Conservation (phyloP, 2,113 vertebrate genomes). For the Pygathrix nemaeus region DNA sequence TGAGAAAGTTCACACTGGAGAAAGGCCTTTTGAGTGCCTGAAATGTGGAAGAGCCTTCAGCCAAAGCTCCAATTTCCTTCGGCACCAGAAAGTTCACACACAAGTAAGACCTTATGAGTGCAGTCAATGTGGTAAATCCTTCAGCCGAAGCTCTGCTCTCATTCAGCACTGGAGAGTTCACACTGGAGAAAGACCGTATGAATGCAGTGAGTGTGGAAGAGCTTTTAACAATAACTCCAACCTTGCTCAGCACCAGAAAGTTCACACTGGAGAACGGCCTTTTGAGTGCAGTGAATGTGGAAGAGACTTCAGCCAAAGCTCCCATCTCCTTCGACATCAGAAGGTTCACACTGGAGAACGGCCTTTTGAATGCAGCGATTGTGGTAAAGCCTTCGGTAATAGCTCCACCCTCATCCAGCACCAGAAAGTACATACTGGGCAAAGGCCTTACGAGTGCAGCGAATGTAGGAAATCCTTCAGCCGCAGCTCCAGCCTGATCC, state of each 20-base stretch:
- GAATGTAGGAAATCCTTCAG: slow-evolving; percentile 35
- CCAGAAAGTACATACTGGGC: neutral
- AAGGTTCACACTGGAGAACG: slow-evolving; percentile 36
- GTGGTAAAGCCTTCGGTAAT: slow-evolving; percentile 5
- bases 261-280: slow-evolving; percentile 21
- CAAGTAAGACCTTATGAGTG: slow-evolving; percentile 26
- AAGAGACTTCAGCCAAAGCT: slow-evolving; percentile 38
- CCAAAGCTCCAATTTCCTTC: slow-evolving; percentile 36
- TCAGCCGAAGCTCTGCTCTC: slow-evolving; percentile 22
- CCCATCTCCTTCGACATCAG: slow-evolving; percentile 48
- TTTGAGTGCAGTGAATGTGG: slow-evolving; percentile 41
- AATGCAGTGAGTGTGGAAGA: slow-evolving; percentile 35
- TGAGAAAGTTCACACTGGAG: slow-evolving; percentile 44
- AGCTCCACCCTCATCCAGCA: slow-evolving; percentile 35
- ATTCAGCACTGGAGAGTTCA: slow-evolving; percentile 44
- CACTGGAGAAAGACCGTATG: slow-evolving; percentile 5
- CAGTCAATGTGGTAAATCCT: slow-evolving; percentile 17
- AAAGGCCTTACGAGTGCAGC: slow-evolving; percentile 34
- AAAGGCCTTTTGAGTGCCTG: slow-evolving; percentile 46
- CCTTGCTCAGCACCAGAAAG: slow-evolving; percentile 26
- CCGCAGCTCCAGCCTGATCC: slow-evolving; percentile 15
- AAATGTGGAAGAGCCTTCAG: slow-evolving; percentile 48
- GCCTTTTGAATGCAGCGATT: slow-evolving; percentile 12
- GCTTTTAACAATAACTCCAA: slow-evolving; percentile 28
- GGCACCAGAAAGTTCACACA: slow-evolving; percentile 41